Evolutionary conservation across 1,140 invertebrate species (phyloP), one percentile per base, ranked within the genome.

Genomic region (Trichogramma pretiosum): DNA sequence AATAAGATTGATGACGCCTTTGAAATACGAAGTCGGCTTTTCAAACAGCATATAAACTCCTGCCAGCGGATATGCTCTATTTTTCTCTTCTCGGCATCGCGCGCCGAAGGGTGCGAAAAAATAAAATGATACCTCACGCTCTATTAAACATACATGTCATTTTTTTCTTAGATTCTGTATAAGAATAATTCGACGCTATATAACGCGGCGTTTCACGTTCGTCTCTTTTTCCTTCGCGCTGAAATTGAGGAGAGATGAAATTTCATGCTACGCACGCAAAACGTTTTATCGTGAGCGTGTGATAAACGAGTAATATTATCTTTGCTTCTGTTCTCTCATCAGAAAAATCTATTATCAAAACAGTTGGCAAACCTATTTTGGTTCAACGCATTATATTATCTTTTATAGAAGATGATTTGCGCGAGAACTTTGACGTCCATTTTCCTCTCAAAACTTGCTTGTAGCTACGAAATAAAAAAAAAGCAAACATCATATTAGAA

Each of bases 381-480:
- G 21, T 26, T 11, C 11, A 14, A 5, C 23, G 19, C 37, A 8
- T 42, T 42, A 38, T 51, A 46, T 39, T 44, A 42, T 46, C 43
- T 26, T 44, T 51, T 39, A 39, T 24, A 33, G 18, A 10, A 17
- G 34, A 42, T n/a, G 10, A 11, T 3, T 10, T 22, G 26, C 30
- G 11, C 16, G 3, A n/a, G 17, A 14, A 17, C n/a, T 10, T 19
- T 18, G 36, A 43, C 38, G 34, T 39, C 28, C 40, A 35, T 14
- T 5, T 22, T 8, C 7, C 2, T 16, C 33, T 34, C 33, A 9
- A 35, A 34, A 37, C 34, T 46, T 46, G 24, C 34, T 17, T 38
- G n/a, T n/a, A n/a, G n/a, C 48, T 48, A 58, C 59, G 54, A 61
- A 59, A 61, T 61, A 56, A 60, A 57, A 63, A 57, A 50, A 41